phyloP scores from a whole-genome alignment of 2,888 invertebrate genomes.

The Drosophila aldrichi region DNA sequence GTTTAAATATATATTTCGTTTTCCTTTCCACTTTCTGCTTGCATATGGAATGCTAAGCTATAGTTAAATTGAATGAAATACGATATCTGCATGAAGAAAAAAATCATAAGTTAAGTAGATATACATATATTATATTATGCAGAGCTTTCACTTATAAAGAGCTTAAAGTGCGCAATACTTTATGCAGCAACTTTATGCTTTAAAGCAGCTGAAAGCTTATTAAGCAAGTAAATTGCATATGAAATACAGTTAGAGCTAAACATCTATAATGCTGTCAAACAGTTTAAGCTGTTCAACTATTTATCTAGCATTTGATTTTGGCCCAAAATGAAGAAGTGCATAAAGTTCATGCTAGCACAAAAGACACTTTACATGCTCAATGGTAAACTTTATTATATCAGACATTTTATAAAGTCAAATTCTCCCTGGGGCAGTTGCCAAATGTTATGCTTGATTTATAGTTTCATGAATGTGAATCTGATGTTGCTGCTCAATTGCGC shows the following conservation, averaged over 20 bases:
- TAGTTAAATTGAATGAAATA: conserved; percentile 11
- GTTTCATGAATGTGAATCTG: conserved; percentile 18
- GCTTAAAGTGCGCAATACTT: not conserved
- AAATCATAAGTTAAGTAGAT: not conserved
- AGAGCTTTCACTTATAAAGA: not conserved
- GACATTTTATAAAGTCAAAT: conserved; percentile 20
- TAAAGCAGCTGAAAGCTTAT: not conserved
- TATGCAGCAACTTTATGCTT: not conserved
- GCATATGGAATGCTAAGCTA: conserved; percentile 23
- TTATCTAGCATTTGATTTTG: not conserved
- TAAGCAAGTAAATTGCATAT: not conserved
- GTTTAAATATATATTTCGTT: not conserved
- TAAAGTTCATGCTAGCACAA: conserved; percentile 21
- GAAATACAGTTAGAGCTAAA: not conserved
- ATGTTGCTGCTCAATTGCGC: conserved; percentile 22
- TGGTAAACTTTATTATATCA: conserved; percentile 28
- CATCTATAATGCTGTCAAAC: not conserved
- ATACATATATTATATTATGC: not conserved
- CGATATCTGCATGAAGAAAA: not conserved
- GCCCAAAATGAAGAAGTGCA: conserved; percentile 12
- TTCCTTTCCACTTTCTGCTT: not conserved
- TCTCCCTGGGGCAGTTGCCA: conserved; percentile 29
- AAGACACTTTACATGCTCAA: conserved; percentile 8
- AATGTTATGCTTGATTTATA: conserved; percentile 45
- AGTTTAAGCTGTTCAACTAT: not conserved